Percentiles rank a stretch among this genome's conserved stretches.
These are phyloP conservation scores for Proisotoma minuta DNA, from an alignment of 2,888 invertebrate species.

Conservation along the genomic window DNA sequence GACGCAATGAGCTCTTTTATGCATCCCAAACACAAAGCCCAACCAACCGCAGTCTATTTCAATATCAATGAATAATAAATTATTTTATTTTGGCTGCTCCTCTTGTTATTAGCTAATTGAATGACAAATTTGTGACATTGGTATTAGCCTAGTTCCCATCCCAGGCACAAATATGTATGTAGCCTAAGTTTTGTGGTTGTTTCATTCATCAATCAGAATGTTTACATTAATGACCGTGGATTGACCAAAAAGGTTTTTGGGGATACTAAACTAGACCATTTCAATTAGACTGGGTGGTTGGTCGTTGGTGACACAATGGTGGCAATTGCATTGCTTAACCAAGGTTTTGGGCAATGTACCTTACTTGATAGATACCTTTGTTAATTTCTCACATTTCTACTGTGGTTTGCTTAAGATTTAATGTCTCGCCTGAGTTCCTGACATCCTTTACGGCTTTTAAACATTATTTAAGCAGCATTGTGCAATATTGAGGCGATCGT, in stretches of 20 bases:
- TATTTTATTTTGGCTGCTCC: too few species aligned
- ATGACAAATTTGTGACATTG: not conserved
- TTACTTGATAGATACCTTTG: not conserved
- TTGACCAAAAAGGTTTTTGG: not conserved
- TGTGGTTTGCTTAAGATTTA: constrained; percentile 6
- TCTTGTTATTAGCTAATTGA: not conserved
- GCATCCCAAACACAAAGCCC: not conserved
- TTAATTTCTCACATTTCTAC: not conserved
- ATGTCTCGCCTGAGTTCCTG: constrained; percentile 8
- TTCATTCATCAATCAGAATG: not conserved
- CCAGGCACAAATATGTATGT: not conserved
- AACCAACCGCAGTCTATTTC: constrained; percentile 2
- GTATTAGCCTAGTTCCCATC: constrained; percentile 12
- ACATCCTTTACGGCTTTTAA: constrained; percentile 7
- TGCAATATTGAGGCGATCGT: too few species aligned
- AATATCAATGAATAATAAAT: not conserved
- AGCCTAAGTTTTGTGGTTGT: not conserved
- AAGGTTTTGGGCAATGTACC: constrained; percentile 15
- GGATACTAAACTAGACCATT: constrained; percentile 9
- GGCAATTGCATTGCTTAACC: constrained; percentile 10
- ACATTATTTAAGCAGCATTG: too few species aligned
- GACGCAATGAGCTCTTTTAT: constrained; percentile 3
- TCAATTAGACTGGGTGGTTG: constrained; percentile 5
- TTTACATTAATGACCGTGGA: not conserved
- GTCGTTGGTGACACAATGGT: constrained; percentile 13